Evolutionary conservation across 2,888 invertebrate genomes (phyloP), one percentile per base, ranked within the genome.

Genomic region (Plagiodera versicolora): DNA sequence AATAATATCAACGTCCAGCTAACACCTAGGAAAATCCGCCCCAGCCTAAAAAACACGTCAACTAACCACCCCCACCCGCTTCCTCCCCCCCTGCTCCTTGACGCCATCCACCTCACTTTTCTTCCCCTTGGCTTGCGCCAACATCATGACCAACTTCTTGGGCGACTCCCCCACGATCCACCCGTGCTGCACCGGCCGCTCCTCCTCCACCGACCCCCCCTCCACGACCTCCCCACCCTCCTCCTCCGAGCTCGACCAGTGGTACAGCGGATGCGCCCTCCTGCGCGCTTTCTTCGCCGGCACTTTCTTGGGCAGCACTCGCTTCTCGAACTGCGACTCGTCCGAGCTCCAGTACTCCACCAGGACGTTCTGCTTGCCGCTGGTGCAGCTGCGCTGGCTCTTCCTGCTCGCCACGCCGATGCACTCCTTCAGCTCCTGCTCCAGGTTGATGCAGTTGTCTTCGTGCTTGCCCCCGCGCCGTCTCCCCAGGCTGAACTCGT

Each of bases 161-260:
- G 91, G 91, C 66, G 91, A 91, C 78, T 90, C 89, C 18, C 91
- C 91, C 10, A 91, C 91, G 66, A 92, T 91, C 92, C 92, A 92
- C 52, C 92, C 92, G 74, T 91, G 92, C 72, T 91, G 90, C 72
- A 86, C 83, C 68, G 86, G 86, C 45, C 80, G 73, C 60, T 81
- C 80, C 45, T 80, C 80, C 51, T 73, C 74, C 51, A 75, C 75
- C 46, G 75, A 72, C 24, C 71, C 83, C 10, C 82, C 78, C 60
- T 81, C 81, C 9, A 80, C 77, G 2, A 81, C 70, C 18, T 84
- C 84, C 6, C 83, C 81, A 47, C 85, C 83, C 61, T 88, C 88
- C 65, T 88, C 89, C 69, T 89, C 89, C 61, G 86, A 87, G 77
- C 87, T 81, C 16, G 89, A 87, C 89, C 90, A 90, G 75, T 87